Conservation (phyloP, 1,140 invertebrate species). For the Drosophila nigromelanica region DNA sequence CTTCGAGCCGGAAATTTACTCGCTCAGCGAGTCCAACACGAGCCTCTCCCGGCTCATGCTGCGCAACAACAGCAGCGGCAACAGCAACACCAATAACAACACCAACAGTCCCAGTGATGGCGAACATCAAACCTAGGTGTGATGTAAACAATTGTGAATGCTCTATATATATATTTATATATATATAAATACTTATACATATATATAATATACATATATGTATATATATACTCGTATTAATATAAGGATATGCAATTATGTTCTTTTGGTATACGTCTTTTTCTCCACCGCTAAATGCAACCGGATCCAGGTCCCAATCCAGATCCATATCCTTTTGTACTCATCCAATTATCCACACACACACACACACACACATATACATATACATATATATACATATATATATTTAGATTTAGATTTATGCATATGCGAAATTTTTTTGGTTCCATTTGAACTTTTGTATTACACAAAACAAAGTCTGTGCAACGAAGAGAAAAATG, state of each 20-base stretch:
- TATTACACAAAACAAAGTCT: conserved; percentile 47
- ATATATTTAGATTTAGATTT: conserved; percentile 18
- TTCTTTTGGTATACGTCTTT: conserved; percentile 19
- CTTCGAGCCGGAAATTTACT: conserved; percentile 92
- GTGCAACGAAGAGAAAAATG: conserved; percentile 41
- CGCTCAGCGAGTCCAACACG: conserved; percentile 86
- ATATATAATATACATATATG: conserved; percentile 29
- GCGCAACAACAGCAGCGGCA: conserved; percentile 61
- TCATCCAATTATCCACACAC: conserved; percentile 2
- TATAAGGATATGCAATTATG: conserved; percentile 50
- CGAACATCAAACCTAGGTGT: conserved; percentile 64
- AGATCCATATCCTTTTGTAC: conserved; percentile 14
- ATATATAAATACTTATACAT: conserved; percentile 15
- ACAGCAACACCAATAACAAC: conserved; percentile 39
- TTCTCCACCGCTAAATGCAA: not conserved
- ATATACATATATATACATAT: conserved; percentile 19
- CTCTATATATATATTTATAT: conserved; percentile 49
- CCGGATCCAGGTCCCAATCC: not conserved
- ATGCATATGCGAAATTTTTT: conserved; percentile 33
- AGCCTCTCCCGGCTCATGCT: conserved; percentile 83
- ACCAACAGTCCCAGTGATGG: conserved; percentile 63
- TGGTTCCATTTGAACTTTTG: conserved; percentile 51
- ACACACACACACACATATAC: too few relatives aligned
- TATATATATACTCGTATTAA: conserved; percentile 57
- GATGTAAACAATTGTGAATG: conserved; percentile 78